Conservation (phyloP, 2,113 vertebrate species). For the Ctenodactylus gundi region DNA sequence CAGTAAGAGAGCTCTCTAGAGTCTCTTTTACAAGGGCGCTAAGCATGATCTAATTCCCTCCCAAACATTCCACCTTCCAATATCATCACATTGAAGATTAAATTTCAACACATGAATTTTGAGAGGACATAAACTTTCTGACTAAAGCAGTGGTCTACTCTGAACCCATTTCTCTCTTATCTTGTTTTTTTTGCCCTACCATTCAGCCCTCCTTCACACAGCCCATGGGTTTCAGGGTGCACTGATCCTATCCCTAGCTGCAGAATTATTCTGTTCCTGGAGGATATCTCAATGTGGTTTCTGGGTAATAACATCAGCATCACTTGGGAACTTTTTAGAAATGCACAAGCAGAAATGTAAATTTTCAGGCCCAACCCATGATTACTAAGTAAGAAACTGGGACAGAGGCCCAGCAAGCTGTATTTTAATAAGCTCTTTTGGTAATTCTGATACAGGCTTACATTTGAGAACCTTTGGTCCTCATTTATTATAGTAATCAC, state of each 20-base stretch:
- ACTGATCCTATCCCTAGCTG: background rate
- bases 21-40: background rate
- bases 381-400: background rate
- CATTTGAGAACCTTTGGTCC: slow-evolving; percentile 6
- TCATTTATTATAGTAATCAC: background rate
- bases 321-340: slow-evolving; percentile 34
- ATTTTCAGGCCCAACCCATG: background rate
- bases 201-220: background rate
- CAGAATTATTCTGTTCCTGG: background rate
- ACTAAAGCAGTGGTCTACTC: background rate
- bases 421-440: background rate
- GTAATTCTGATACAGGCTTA: slow-evolving; percentile 13
- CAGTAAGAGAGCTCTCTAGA: background rate
- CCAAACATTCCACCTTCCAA: background rate
- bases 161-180: background rate
- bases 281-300: background rate
- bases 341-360: background rate
- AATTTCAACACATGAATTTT: background rate
- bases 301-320: background rate
- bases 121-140: background rate
- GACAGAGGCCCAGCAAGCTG: background rate
- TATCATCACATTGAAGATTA: background rate
- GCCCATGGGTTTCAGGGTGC: background rate
- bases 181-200: background rate
- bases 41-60: background rate